Evolutionary conservation across 1,140 invertebrate species (phyloP).

Genomic region (Nomia melanderi): DNA sequence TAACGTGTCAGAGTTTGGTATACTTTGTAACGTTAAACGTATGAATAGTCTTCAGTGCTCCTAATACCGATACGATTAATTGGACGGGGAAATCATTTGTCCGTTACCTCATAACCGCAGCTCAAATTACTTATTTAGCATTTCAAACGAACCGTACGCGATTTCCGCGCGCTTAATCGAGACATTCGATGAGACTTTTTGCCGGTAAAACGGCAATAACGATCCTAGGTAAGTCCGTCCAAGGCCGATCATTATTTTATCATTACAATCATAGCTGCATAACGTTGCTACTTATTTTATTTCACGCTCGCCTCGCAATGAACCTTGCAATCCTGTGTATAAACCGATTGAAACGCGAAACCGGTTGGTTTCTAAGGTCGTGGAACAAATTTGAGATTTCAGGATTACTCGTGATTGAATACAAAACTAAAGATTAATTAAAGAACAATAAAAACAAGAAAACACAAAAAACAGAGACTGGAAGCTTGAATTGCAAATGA

Average conservation of each 20-base stretch:
- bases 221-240: constrained; percentile 29
- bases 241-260: constrained; percentile 43
- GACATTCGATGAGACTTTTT: constrained; percentile 13
- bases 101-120: neutral
- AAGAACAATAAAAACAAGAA: neutral
- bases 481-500: neutral
- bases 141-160: constrained; percentile 7
- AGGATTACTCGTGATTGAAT: neutral
- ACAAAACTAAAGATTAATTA: no score
- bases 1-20: no score
- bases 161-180: constrained; percentile 8
- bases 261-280: constrained; percentile 45
- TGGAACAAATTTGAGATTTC: neutral
- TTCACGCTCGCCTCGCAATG: neutral
- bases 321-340: neutral
- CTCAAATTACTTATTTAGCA: neutral
- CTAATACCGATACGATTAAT: neutral
- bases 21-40: neutral
- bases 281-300: constrained; percentile 16
- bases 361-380: constrained; percentile 3
- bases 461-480: neutral
- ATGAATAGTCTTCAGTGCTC: neutral
- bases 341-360: neutral
- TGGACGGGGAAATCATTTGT: neutral
- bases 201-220: constrained; percentile 19